These are phyloP conservation scores for Hexactinellida sp. DNA, from an alignment of 37 sponge, comb jelly and placozoan genomes.

Conservation along the genomic window DNA sequence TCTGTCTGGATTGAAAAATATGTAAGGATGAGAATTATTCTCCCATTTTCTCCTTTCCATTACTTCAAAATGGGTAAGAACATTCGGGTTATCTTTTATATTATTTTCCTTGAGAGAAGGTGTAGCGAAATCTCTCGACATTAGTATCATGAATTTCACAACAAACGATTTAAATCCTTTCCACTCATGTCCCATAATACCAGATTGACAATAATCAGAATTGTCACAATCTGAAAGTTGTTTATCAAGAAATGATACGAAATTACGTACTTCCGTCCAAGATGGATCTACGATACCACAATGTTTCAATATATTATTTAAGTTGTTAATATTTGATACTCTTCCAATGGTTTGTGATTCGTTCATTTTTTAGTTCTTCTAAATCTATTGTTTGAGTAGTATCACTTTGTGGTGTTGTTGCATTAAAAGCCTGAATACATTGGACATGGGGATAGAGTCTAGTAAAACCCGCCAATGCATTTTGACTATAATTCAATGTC, in stretches of 20 bases:
- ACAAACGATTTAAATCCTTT: conserved; percentile 77
- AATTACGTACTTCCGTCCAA: conserved; percentile 70
- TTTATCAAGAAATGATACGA: conserved; percentile 56
- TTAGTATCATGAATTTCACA: conserved; percentile 73
- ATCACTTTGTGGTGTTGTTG: not conserved
- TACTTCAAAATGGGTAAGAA: conserved; percentile 32
- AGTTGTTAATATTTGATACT: not conserved
- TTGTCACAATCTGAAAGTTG: conserved; percentile 62
- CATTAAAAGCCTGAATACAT: not conserved
- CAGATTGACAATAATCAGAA: conserved; percentile 40
- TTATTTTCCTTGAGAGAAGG: conserved; percentile 51
- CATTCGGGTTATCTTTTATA: not conserved
- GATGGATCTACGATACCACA: conserved; percentile 61
- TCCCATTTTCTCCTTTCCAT: conserved; percentile 39
- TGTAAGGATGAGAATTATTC: conserved; percentile 72
- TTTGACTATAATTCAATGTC: not conserved
- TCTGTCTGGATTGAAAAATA: conserved; percentile 80
- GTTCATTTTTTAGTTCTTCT: not conserved
- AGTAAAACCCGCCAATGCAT: not conserved
- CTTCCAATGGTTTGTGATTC: not conserved
- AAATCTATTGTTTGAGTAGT: not conserved
- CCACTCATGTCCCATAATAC: not conserved
- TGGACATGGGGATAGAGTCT: not conserved
- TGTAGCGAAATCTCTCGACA: conserved; percentile 78
- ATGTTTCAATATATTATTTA: conserved; percentile 14